Conservation (phyloP, 2,113 vertebrate genomes). For the Anguilla japonica region DNA sequence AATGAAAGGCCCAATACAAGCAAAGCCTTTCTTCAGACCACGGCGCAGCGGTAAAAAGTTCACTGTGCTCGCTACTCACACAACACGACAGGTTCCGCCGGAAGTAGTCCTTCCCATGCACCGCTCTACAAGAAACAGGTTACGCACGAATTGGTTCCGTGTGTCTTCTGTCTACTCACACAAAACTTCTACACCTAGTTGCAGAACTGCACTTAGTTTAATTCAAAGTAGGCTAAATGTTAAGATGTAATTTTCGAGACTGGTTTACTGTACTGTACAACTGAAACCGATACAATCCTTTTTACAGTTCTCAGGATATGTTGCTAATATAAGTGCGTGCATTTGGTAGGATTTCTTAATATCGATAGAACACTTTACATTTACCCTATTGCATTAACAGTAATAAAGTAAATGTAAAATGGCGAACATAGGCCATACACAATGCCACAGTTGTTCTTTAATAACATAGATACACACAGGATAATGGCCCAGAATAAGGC, state of each 20-base stretch:
- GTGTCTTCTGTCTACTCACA: background rate
- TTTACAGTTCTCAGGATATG: too few species aligned
- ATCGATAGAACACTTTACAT: too few species aligned
- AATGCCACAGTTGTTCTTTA: background rate
- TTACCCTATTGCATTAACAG: too few species aligned
- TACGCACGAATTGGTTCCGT: background rate
- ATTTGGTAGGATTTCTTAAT: too few species aligned
- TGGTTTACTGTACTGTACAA: too few species aligned
- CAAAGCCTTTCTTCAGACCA: background rate
- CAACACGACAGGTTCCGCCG: constrained; percentile 1
- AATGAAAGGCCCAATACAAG: background rate
- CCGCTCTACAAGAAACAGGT: background rate
- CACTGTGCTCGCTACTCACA: background rate
- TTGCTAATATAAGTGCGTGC: too few species aligned
- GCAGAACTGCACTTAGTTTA: too few species aligned
- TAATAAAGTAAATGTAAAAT: background rate
- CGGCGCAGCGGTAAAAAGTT: background rate
- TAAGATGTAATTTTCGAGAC: too few species aligned
- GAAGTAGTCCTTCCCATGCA: background rate
- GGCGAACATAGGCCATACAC: background rate
- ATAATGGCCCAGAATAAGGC: background rate
- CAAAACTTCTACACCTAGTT: too few species aligned
- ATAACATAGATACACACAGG: background rate
- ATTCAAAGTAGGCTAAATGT: too few species aligned
- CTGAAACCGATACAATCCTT: too few species aligned